These are phyloP conservation scores for Ceratitis capitata DNA, from an alignment of 1,140 invertebrate species.

Conservation along the genomic window DNA sequence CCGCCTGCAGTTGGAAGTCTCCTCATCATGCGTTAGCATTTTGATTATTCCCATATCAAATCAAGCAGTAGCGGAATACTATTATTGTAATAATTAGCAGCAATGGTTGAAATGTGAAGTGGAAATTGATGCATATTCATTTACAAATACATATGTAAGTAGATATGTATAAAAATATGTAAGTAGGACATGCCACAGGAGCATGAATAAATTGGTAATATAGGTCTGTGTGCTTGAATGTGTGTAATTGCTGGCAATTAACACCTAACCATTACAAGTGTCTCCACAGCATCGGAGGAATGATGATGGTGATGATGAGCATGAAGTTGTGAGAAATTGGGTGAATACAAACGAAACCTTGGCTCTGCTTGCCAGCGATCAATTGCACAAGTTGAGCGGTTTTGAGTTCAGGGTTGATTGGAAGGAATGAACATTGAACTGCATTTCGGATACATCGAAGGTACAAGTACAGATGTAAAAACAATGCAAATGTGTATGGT, in stretches of 20 bases:
- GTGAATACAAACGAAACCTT: neutral
- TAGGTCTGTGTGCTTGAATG: too few species aligned
- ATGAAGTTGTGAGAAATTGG: neutral
- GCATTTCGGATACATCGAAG: neutral
- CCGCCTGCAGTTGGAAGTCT: too few species aligned
- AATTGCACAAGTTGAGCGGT: neutral
- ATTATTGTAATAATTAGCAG: too few species aligned
- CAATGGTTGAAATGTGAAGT: too few species aligned
- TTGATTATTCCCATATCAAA: too few species aligned
- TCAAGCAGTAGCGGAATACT: too few species aligned
- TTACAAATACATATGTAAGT: neutral
- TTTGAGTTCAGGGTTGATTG: slow-evolving; percentile 32
- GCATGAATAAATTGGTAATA: neutral
- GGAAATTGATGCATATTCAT: too few species aligned
- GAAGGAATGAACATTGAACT: neutral
- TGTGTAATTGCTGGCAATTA: neutral
- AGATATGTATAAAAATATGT: neutral
- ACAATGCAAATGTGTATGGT: neutral
- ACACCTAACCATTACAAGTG: slow-evolving; percentile 11
- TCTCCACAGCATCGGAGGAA: neutral
- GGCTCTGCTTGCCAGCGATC: neutral
- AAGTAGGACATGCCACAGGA: neutral
- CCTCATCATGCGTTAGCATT: too few species aligned
- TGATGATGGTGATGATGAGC: neutral
- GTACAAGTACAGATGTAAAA: neutral